Conservation (phyloP, 1,140 invertebrate genomes). For the Calliphora vicina region DNA sequence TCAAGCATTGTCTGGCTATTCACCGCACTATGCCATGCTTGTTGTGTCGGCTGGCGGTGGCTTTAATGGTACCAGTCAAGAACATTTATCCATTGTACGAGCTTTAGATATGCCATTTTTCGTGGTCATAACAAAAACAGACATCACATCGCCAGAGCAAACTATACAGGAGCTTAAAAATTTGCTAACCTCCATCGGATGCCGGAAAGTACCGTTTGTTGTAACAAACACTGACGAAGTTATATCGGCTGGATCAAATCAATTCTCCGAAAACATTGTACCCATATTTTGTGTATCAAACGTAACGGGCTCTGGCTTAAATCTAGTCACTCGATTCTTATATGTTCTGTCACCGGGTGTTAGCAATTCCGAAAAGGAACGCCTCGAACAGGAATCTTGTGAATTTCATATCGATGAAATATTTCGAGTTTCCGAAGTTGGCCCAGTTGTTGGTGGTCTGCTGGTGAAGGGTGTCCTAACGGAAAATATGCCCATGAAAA, state of each 20-base stretch:
- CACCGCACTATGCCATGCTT: constrained; percentile 93
- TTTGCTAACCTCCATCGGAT: constrained; percentile 71
- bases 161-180: constrained; percentile 71
- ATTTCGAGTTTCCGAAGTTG: constrained; percentile 78
- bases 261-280: constrained; percentile 72
- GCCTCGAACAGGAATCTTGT: constrained; percentile 77
- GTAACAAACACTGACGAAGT: constrained; percentile 76
- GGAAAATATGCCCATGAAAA: constrained; percentile 71
- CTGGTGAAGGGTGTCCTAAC: constrained; percentile 84
- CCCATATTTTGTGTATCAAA: constrained; percentile 96
- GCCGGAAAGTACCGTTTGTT: constrained; percentile 74
- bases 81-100: constrained; percentile 84
- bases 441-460: constrained; percentile 89
- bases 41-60: constrained; percentile 74
- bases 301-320: constrained; percentile 87
- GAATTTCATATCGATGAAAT: constrained; percentile 95
- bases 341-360: constrained; percentile 76
- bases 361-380: constrained; percentile 75
- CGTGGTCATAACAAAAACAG: constrained; percentile 89
- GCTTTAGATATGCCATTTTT: constrained; percentile 90
- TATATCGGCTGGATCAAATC: constrained; percentile 72
- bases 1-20: constrained; percentile 92
- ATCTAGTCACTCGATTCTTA: constrained; percentile 81
- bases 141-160: constrained; percentile 73
- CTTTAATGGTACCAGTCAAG: constrained; percentile 76